These are phyloP conservation scores for Drosophila helvetica DNA, from an alignment of 2,888 invertebrate genomes.

Conservation along the genomic window DNA sequence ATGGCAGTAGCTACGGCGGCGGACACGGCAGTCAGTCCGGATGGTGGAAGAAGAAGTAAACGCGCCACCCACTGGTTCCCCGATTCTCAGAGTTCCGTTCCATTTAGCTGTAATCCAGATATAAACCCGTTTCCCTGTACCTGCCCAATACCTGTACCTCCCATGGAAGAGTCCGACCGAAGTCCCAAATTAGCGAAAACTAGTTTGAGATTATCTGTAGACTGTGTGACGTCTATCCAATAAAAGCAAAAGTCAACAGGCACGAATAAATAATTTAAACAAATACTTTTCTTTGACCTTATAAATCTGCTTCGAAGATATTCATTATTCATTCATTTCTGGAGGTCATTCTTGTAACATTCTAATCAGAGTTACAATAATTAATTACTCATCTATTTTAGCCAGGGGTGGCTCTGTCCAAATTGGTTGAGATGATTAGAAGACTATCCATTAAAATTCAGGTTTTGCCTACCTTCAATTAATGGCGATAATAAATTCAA, in stretches of 20 bases:
- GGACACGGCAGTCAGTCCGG: slow-evolving; percentile 61
- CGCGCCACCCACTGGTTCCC: slow-evolving; percentile 16
- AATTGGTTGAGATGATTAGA: background rate
- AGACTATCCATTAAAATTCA: slow-evolving; percentile 2
- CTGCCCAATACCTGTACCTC: slow-evolving; percentile 17
- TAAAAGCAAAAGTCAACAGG: slow-evolving; percentile 30
- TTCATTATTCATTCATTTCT: background rate
- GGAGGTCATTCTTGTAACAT: background rate
- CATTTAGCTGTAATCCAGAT: slow-evolving; percentile 27
- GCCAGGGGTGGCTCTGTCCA: background rate
- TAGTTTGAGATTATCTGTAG: slow-evolving; percentile 23
- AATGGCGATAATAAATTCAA: background rate
- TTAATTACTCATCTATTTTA: background rate
- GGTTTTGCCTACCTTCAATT: background rate
- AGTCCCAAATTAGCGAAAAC: slow-evolving; percentile 10
- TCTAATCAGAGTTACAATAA: background rate
- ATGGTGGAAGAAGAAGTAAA: slow-evolving; percentile 71
- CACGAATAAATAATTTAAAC: slow-evolving; percentile 2
- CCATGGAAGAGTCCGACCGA: background rate
- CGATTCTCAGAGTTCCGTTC: slow-evolving; percentile 1
- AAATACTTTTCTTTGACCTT: slow-evolving; percentile 2
- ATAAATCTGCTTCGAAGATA: background rate
- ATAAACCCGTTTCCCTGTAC: slow-evolving; percentile 43
- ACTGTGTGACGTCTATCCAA: slow-evolving; percentile 18
- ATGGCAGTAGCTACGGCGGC: slow-evolving; percentile 44